Evolutionary conservation across 2,113 vertebrate genomes (phyloP).

Genomic region (Guaruba guarouba): DNA sequence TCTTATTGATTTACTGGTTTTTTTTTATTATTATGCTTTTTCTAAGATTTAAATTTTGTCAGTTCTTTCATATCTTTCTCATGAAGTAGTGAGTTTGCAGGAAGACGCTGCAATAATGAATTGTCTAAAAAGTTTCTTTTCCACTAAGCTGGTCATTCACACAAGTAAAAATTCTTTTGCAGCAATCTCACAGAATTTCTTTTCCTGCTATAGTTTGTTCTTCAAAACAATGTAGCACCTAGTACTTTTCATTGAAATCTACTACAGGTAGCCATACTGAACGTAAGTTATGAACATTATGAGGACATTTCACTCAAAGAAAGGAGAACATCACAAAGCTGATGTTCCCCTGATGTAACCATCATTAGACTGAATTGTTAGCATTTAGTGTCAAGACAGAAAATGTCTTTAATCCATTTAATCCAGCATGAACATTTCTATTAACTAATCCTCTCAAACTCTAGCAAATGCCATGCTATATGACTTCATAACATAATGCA

Average conservation of each 20-base stretch:
- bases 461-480: background rate
- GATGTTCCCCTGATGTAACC: background rate
- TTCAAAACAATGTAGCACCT: background rate
- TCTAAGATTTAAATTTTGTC: background rate
- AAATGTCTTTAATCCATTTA: background rate
- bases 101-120: background rate
- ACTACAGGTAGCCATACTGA: background rate
- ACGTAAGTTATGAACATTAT: background rate
- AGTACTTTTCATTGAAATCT: constrained; percentile 7
- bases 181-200: background rate
- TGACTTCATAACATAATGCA: background rate
- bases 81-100: background rate
- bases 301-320: background rate
- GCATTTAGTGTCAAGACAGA: background rate
- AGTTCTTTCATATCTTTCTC: background rate
- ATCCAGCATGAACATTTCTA: background rate
- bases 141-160: background rate
- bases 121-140: background rate
- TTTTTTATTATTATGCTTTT: background rate
- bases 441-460: constrained; percentile 21
- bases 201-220: background rate
- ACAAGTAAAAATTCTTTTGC: background rate
- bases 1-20: background rate
- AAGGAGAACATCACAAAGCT: background rate
- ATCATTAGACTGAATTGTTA: background rate